Evolutionary conservation across 2,797 vertebrate genomes (phyloP).

Genomic region (Rhyacichthys aspro): DNA sequence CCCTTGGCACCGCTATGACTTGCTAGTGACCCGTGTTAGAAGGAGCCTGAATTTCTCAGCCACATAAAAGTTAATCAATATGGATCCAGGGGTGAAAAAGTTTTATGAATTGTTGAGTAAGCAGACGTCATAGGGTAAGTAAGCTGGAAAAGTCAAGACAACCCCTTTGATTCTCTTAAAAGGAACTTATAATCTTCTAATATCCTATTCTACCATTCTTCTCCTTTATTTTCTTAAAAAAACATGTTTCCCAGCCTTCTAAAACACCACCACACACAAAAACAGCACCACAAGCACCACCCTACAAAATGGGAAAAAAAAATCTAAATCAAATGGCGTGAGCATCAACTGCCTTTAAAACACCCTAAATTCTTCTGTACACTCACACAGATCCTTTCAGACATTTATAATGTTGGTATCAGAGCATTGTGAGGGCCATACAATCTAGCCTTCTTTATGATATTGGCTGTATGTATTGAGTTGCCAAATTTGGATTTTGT

Average conservation of each 20-base stretch:
- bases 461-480: too few relatives aligned
- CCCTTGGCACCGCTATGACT: slow-evolving; percentile 7
- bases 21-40: slow-evolving; percentile 30
- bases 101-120: slow-evolving; percentile 32
- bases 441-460: too few relatives aligned
- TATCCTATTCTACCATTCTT: neutral
- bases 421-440: too few relatives aligned
- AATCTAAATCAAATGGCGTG: too few relatives aligned
- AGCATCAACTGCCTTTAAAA: too few relatives aligned
- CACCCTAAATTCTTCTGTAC: too few relatives aligned
- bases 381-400: too few relatives aligned
- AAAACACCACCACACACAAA: neutral
- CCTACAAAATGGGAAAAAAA: too few relatives aligned
- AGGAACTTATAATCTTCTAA: neutral
- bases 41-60: slow-evolving; percentile 8
- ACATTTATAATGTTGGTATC: too few relatives aligned
- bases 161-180: slow-evolving; percentile 7
- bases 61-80: slow-evolving; percentile 42
- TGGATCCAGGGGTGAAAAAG: slow-evolving; percentile 12
- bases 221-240: neutral
- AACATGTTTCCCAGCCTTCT: neutral
- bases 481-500: too few relatives aligned
- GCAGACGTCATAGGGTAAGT: neutral
- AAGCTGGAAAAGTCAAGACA: slow-evolving; percentile 6
- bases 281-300: slow-evolving; percentile 1